Percentiles rank a stretch among this genome's conserved stretches.
phyloP scores from a whole-genome alignment of 2,888 invertebrate genomes.

The Phrixothrix hirtus region DNA sequence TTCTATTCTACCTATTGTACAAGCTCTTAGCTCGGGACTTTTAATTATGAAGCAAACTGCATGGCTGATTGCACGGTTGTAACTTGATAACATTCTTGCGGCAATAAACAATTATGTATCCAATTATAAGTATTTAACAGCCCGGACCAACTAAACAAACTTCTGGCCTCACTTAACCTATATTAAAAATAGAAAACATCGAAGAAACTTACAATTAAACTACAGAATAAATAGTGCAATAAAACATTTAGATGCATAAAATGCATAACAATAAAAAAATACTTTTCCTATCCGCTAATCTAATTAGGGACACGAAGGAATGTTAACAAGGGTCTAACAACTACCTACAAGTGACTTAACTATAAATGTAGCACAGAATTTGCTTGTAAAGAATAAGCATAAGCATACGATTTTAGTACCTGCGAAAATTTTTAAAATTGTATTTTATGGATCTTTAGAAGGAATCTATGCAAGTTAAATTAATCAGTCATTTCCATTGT shows the following conservation, averaged over 20 bases:
- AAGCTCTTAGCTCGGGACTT: constrained; percentile 21
- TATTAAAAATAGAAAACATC: constrained; percentile 3
- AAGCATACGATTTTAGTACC: constrained; percentile 14
- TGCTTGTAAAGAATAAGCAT: constrained; percentile 16
- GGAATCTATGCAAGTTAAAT: constrained; percentile 15
- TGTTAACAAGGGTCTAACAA: constrained; percentile 40
- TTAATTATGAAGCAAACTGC: constrained; percentile 10
- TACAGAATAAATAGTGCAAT: constrained; percentile 37
- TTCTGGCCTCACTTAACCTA: constrained; percentile 8
- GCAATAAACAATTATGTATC: neutral
- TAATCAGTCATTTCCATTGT: constrained; percentile 25
- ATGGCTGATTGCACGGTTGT: constrained; percentile 18
- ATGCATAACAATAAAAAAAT: constrained; percentile 40
- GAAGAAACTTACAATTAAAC: constrained; percentile 14
- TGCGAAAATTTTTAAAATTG: constrained; percentile 2
- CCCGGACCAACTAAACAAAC: constrained; percentile 4
- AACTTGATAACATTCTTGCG: constrained; percentile 1
- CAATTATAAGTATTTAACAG: constrained; percentile 14
- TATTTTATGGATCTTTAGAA: neutral
- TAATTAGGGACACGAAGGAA: constrained; percentile 46
- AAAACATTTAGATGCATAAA: constrained; percentile 40
- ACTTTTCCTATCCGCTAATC: constrained; percentile 29
- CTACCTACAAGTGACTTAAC: constrained; percentile 33
- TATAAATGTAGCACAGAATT: constrained; percentile 16
- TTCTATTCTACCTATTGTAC: constrained; percentile 31